Conservation (phyloP, 2,113 vertebrate species). For the Channa maculata region DNA sequence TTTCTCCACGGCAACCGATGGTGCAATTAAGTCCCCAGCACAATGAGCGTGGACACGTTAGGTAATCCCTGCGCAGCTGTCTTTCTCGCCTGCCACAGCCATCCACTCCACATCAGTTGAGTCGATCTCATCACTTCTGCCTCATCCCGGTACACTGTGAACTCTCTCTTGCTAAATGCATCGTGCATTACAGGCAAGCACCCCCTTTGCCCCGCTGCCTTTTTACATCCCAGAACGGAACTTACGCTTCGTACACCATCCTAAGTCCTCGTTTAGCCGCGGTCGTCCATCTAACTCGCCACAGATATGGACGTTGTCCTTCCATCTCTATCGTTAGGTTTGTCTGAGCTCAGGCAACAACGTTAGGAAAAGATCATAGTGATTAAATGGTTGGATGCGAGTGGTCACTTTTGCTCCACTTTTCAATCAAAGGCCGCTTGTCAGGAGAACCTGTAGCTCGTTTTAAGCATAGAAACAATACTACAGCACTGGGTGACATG, state of each 20-base stretch:
- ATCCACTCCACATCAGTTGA: slow-evolving; percentile 35
- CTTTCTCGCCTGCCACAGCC: neutral
- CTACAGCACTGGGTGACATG: too few relatives aligned
- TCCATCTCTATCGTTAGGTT: too few relatives aligned
- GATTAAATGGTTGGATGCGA: too few relatives aligned
- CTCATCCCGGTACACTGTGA: slow-evolving; percentile 19
- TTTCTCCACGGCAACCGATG: slow-evolving; percentile 36
- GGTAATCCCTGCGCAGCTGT: slow-evolving; percentile 17
- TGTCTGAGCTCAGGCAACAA: too few relatives aligned
- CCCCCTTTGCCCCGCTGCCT: neutral
- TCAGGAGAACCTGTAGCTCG: too few relatives aligned
- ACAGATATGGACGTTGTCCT: too few relatives aligned
- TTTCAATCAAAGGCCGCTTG: too few relatives aligned
- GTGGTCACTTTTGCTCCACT: too few relatives aligned
- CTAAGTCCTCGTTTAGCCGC: neutral
- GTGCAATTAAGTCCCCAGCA: slow-evolving; percentile 48
- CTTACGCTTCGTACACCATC: too few relatives aligned
- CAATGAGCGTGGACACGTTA: slow-evolving; percentile 17
- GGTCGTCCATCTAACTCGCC: too few relatives aligned
- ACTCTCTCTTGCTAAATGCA: neutral
- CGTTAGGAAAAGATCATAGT: too few relatives aligned
- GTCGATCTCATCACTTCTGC: slow-evolving; percentile 35
- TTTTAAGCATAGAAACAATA: too few relatives aligned
- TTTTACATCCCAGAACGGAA: neutral
- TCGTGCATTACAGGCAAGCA: neutral